A percentile compares a stretch with the other conserved stretches of the same genome.
Evolutionary conservation across 1,140 invertebrate species (phyloP).

Genomic region (Zaprionus vittiger): DNA sequence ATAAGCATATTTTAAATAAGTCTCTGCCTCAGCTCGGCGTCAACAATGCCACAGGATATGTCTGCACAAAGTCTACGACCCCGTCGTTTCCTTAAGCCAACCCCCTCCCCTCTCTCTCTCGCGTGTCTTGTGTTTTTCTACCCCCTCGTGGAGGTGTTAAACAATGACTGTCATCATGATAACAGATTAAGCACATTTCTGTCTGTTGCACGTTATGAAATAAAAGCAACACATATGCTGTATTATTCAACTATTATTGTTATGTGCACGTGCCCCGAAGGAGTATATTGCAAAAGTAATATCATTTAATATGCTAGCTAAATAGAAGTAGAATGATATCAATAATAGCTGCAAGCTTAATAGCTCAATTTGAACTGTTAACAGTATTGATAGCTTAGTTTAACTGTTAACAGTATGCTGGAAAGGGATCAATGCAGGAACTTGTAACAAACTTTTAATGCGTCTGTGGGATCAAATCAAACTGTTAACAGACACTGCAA

Average conservation of each 20-base stretch:
- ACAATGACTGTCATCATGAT: constrained; percentile 14
- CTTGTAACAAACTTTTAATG: too few relatives aligned
- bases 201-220: constrained; percentile 12
- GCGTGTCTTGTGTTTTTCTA: background rate
- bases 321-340: background rate
- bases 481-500: too few relatives aligned
- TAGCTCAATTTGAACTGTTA: too few relatives aligned
- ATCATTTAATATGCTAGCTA: background rate
- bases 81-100: background rate
- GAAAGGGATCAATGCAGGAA: too few relatives aligned
- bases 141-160: background rate
- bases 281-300: background rate
- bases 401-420: too few relatives aligned
- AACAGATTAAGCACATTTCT: constrained; percentile 5
- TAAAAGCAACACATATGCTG: background rate
- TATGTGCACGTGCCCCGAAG: background rate
- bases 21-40: constrained; percentile 15
- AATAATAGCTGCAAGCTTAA: background rate
- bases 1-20: constrained; percentile 68
- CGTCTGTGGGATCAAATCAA: too few relatives aligned
- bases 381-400: too few relatives aligned
- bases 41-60: constrained; percentile 65
- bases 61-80: constrained; percentile 8
- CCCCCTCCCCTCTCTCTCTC: too few relatives aligned
- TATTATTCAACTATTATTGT: constrained; percentile 2